A percentile compares a stretch with the other conserved stretches of the same genome.
These are phyloP conservation scores for Isoperla grammatica DNA, from an alignment of 2,888 invertebrate genomes.

Conservation along the genomic window DNA sequence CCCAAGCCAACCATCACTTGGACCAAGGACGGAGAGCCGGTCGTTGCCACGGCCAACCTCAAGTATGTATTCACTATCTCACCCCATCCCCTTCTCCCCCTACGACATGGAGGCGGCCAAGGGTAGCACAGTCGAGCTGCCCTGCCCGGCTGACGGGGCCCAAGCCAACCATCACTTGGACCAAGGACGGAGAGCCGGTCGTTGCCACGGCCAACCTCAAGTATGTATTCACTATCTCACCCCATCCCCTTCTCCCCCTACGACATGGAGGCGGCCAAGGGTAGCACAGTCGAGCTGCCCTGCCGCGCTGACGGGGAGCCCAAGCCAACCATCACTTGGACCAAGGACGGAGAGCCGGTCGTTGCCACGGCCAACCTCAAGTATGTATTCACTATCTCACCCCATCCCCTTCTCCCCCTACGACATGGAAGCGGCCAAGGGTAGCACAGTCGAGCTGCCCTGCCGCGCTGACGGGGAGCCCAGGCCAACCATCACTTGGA, in stretches of 20 bases:
- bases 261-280: conserved; percentile 66
- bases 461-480: neutral
- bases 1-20: conserved; percentile 73
- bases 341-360: conserved; percentile 65
- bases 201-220: conserved; percentile 41
- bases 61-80: conserved; percentile 36
- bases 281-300: conserved; percentile 72
- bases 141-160: conserved; percentile 82
- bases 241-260: conserved; percentile 65
- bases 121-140: conserved; percentile 71
- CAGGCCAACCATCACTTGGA: conserved; percentile 62
- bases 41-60: conserved; percentile 41
- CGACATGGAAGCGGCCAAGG: conserved; percentile 66
- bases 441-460: conserved; percentile 47
- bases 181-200: conserved; percentile 65
- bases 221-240: conserved; percentile 37
- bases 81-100: conserved; percentile 62
- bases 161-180: conserved; percentile 73
- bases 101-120: conserved; percentile 68
- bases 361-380: conserved; percentile 41
- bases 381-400: conserved; percentile 26
- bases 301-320: conserved; percentile 83
- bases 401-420: conserved; percentile 44
- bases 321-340: conserved; percentile 73
- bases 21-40: conserved; percentile 70